These are phyloP conservation scores for Lutraria lutraria DNA, from an alignment of 2,888 invertebrate genomes.

Conservation along the genomic window DNA sequence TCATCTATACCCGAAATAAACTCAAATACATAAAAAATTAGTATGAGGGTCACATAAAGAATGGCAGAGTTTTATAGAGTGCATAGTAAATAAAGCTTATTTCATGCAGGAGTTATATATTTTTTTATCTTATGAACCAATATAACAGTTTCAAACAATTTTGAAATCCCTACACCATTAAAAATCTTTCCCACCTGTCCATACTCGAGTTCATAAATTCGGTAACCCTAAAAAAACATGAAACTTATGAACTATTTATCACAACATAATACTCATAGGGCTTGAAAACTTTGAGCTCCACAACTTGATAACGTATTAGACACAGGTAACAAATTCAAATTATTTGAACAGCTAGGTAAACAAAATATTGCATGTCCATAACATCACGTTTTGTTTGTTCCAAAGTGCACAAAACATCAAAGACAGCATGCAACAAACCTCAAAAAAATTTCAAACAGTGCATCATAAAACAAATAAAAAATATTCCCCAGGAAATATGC, in stretches of 20 bases:
- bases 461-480: not conserved
- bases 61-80: not conserved
- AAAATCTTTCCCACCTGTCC: conserved; percentile 52
- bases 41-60: not conserved
- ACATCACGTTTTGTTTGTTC: not conserved
- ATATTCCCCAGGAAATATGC: not conserved
- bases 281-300: not conserved
- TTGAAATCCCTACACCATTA: conserved; percentile 9
- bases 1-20: too few relatives aligned
- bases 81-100: not conserved
- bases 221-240: conserved; percentile 48
- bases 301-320: not conserved
- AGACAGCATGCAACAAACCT: not conserved
- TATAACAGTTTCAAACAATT: not conserved
- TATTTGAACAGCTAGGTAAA: not conserved
- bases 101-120: not conserved
- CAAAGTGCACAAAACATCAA: not conserved
- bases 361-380: not conserved
- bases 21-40: too few relatives aligned
- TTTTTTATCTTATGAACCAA: not conserved
- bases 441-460: not conserved
- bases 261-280: not conserved
- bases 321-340: not conserved
- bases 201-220: conserved; percentile 51
- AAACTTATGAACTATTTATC: not conserved